Conservation (phyloP, 2,797 vertebrate genomes). For the Paguma larvata region DNA sequence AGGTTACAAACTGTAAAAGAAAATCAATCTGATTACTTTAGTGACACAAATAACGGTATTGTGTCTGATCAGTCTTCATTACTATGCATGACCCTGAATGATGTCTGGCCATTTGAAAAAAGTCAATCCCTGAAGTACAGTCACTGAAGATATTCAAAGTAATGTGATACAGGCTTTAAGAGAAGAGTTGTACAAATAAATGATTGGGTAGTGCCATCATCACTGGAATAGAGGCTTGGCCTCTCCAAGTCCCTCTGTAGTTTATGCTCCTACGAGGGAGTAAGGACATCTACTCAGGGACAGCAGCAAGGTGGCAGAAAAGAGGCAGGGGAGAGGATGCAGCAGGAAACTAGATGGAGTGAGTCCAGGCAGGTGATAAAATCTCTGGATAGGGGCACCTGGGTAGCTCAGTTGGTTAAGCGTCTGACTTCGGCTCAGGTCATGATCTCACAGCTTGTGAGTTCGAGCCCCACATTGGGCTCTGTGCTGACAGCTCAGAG, state of each 20-base stretch:
- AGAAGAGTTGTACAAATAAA: constrained; percentile 6
- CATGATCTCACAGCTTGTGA: too few relatives aligned
- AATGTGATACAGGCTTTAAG: constrained; percentile 10
- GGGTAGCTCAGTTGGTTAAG: too few relatives aligned
- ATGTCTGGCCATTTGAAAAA: constrained; percentile 48
- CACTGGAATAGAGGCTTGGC: background rate
- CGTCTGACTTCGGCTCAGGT: too few relatives aligned
- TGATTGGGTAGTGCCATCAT: constrained; percentile 2
- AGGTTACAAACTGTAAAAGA: constrained; percentile 52
- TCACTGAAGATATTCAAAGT: constrained; percentile 58
- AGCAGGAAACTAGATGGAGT: background rate
- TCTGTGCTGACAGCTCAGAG: too few relatives aligned
- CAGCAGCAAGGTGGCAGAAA: constrained; percentile 28
- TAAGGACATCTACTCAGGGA: background rate
- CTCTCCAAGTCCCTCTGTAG: background rate
- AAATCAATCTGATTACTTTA: constrained; percentile 49
- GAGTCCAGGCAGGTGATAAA: constrained; percentile 39
- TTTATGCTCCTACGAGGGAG: background rate
- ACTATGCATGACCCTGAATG: constrained; percentile 14
- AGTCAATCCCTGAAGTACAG: constrained; percentile 41
- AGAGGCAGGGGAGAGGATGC: background rate
- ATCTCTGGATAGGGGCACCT: background rate
- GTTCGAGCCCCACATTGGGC: too few relatives aligned
- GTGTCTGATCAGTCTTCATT: constrained; percentile 1
- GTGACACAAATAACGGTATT: background rate